Conservation (phyloP, 2,113 vertebrate genomes). For the Podiceps cristatus region DNA sequence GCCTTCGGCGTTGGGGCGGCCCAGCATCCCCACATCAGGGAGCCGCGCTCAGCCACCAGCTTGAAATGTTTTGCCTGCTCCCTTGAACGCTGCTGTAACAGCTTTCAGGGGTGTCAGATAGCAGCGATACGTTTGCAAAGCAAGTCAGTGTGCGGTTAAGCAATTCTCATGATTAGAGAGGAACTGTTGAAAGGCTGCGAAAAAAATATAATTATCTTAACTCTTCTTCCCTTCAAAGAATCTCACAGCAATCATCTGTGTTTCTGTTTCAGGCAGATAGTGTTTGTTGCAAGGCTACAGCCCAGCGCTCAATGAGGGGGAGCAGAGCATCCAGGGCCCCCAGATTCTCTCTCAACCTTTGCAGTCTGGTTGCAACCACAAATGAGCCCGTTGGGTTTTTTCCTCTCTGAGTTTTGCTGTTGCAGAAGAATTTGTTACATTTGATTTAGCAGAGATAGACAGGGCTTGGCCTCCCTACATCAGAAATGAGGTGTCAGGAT, state of each 20-base stretch:
- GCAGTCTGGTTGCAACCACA: background rate
- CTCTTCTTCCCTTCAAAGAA: background rate
- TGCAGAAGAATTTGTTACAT: background rate
- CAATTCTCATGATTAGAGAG: background rate
- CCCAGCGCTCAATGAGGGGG: accelerated
- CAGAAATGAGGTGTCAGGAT: background rate
- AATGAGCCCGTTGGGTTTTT: background rate
- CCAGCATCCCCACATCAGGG: background rate
- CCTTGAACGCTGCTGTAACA: background rate
- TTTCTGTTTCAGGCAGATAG: background rate
- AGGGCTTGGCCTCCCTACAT: background rate
- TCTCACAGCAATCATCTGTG: background rate
- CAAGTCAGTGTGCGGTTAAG: background rate
- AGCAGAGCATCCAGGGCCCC: background rate
- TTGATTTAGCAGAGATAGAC: accelerated
- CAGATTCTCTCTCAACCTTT: background rate
- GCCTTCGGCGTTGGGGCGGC: accelerated
- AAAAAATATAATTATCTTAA: background rate
- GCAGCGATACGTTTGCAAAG: background rate
- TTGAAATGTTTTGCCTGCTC: background rate
- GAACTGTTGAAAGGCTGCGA: background rate
- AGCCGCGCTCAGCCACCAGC: background rate
- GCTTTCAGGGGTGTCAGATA: background rate
- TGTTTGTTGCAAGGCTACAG: background rate
- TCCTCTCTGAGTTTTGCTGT: background rate